A percentile compares a stretch with the other conserved stretches of the same genome.
Conservation (phyloP, 2,113 vertebrate species). For the Lota lota region DNA sequence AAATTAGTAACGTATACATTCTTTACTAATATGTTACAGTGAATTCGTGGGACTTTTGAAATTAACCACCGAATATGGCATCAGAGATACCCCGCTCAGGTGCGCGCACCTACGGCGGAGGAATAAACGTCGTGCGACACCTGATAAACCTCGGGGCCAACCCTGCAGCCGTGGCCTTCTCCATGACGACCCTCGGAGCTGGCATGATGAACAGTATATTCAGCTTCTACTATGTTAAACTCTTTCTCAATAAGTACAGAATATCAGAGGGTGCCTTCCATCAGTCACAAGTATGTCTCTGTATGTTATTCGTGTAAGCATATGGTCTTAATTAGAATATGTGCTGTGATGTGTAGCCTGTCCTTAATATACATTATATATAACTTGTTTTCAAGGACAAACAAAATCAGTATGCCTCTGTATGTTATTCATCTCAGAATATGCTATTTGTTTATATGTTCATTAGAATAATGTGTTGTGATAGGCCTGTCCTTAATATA, state of each 20-base stretch:
- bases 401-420: too few relatives aligned
- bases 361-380: too few relatives aligned
- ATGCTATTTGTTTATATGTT: too few relatives aligned
- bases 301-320: too few relatives aligned
- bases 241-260: slow-evolving; percentile 83
- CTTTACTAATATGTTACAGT: background rate
- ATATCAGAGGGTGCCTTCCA: slow-evolving; percentile 86
- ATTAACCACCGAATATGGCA: slow-evolving; percentile 3
- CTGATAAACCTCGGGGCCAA: slow-evolving; percentile 60
- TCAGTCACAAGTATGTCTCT: slow-evolving; percentile 78
- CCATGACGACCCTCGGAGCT: slow-evolving; percentile 84
- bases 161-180: slow-evolving; percentile 77
- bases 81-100: slow-evolving; percentile 13
- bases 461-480: too few relatives aligned
- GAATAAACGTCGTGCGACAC: slow-evolving; percentile 47
- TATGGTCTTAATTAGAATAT: too few relatives aligned
- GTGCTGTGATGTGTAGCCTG: too few relatives aligned
- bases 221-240: slow-evolving; percentile 90
- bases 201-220: slow-evolving; percentile 89
- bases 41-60: background rate
- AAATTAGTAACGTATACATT: background rate
- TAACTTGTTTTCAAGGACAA: too few relatives aligned
- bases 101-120: background rate
- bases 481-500: too few relatives aligned
- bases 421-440: too few relatives aligned